Evolutionary conservation across 2,888 invertebrate species (phyloP), one percentile per base, ranked within the genome.

Genomic region (Epirrita christyi): DNA sequence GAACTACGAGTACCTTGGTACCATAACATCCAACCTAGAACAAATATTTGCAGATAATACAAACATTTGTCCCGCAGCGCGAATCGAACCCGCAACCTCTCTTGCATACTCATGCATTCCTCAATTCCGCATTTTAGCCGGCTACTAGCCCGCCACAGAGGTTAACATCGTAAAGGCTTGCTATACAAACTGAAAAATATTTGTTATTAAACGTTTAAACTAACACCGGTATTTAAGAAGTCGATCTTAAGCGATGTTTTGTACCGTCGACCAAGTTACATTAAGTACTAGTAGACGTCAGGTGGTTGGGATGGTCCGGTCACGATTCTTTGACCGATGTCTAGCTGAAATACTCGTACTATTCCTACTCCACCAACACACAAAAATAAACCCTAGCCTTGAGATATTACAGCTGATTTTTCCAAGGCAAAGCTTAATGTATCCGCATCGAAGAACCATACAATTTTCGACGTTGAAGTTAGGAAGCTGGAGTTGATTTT

Each of bases 281-380:
- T 88, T 87, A 87, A 85, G 80, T 80, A 83, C 83, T 76, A 78
- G 81, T 76, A 81, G 84, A 85, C 84, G 88, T 91, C 90, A 91
- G 90, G 91, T 91, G 89, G 82, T 63, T 71, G 89, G 89, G 89
- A 83, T 81, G 88, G 83, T 78, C 88, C 72, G 81, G 91, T 92
- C 91, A 92, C 91, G 91, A 91, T 81, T 90, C 80, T 84, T 83
- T 88, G 89, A 89, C 89, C 89, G 89, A 89, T 88, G 89, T 83
- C 86, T 86, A 84, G 80, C 83, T 82, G 75, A 79, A 82, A 85
- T 77, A 74, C 81, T 79, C 62, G 67, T 54, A 73, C 72, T 67
- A 76, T 72, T 72, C 55, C 66, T 63, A 63, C 41, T 59, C 40
- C 10, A 10, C 6, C 3, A n/a, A 0, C 57, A 72, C 56, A 8